A percentile compares a stretch with the other conserved stretches of the same genome.
Evolutionary conservation across 2,888 invertebrate genomes (phyloP).

Genomic region (Aleiodes leptofemur): DNA sequence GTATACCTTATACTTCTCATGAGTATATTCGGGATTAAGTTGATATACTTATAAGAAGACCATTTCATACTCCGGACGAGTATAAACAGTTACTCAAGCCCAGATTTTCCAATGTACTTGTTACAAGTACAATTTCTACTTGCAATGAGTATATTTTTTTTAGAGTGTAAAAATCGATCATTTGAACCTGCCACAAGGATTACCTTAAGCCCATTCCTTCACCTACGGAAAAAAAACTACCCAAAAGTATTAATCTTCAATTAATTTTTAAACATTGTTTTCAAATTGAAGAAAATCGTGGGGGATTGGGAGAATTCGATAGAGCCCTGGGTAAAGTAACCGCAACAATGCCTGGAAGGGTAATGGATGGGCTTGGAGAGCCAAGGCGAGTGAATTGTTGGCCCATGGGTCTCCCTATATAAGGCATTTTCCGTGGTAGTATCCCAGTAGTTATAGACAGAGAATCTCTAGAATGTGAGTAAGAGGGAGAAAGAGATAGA

Average conservation of each 20-base stretch:
- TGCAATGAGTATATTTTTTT: too few relatives aligned
- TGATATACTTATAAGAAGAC: too few relatives aligned
- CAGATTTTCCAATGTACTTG: too few relatives aligned
- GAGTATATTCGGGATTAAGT: too few relatives aligned
- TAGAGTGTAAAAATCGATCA: too few relatives aligned
- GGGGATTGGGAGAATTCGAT: conserved; percentile 58
- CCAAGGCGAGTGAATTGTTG: conserved; percentile 74
- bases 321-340: conserved; percentile 67
- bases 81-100: too few relatives aligned
- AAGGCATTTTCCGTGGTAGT: neutral
- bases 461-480: neutral
- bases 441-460: conserved; percentile 8
- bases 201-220: too few relatives aligned
- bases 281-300: conserved; percentile 15
- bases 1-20: too few relatives aligned
- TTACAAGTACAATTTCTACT: too few relatives aligned
- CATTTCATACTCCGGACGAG: too few relatives aligned
- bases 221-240: neutral
- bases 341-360: conserved; percentile 69
- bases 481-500: neutral
- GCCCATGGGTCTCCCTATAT: conserved; percentile 60
- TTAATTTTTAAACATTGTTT: conserved; percentile 15
- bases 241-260: neutral
- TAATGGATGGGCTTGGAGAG: conserved; percentile 73
- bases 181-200: too few relatives aligned